Percentiles rank a stretch among this genome's conserved stretches.
phyloP scores from a whole-genome alignment of 2,888 invertebrate genomes.

The Euzophera pinguis region DNA sequence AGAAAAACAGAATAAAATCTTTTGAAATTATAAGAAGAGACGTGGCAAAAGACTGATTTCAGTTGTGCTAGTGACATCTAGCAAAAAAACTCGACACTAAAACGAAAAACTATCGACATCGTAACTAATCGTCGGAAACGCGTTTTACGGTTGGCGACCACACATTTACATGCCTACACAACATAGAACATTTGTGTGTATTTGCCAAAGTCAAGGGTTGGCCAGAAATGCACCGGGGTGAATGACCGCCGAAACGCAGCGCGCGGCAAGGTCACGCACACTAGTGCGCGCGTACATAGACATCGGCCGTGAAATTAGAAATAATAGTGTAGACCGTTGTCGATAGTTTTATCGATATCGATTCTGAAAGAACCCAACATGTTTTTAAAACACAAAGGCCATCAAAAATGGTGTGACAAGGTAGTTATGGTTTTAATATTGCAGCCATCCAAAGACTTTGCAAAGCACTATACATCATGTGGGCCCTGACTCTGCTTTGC shows the following conservation, averaged over 20 bases:
- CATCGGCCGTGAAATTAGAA: conserved; percentile 73
- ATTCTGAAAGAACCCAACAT: too few relatives aligned
- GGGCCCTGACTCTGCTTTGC: too few relatives aligned
- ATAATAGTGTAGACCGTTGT: conserved; percentile 54
- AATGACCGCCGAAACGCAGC: conserved; percentile 74
- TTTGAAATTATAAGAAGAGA: too few relatives aligned
- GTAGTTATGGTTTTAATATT: too few relatives aligned
- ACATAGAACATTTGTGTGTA: conserved; percentile 21
- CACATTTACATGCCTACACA: conserved; percentile 7
- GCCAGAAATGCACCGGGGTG: conserved; percentile 60
- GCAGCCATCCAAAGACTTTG: too few relatives aligned
- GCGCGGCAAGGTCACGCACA: conserved; percentile 74
- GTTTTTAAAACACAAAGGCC: too few relatives aligned
- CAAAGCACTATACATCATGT: too few relatives aligned
- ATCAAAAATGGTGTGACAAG: too few relatives aligned
- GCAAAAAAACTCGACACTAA: too few relatives aligned
- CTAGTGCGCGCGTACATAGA: conserved; percentile 49
- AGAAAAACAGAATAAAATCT: too few relatives aligned
- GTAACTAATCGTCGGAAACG: background rate
- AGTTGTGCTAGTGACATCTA: too few relatives aligned
- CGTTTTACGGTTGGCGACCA: background rate
- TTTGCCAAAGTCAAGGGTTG: conserved; percentile 70
- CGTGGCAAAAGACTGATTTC: too few relatives aligned
- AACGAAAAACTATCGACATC: background rate
- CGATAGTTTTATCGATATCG: conserved; percentile 28